Evolutionary conservation across 2,797 vertebrate species (phyloP).

Genomic region (Erithacus rubecula): DNA sequence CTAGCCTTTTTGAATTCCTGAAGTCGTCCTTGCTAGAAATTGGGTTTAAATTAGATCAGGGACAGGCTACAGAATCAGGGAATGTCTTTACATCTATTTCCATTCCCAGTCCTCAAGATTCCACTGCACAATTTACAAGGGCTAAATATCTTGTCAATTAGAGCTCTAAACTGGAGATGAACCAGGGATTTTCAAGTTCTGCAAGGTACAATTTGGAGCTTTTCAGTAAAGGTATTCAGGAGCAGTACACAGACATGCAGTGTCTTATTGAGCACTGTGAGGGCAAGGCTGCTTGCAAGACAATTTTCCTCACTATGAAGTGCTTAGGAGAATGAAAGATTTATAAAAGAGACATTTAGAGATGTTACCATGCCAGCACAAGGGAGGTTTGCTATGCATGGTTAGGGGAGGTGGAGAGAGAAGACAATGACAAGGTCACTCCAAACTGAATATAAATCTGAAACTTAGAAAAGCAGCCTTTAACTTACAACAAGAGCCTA

Average conservation of each 20-base stretch:
- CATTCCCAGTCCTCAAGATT: not conserved
- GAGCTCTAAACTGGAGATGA: not conserved
- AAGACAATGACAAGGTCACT: not conserved
- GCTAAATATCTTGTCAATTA: not conserved
- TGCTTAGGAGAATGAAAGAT: constrained; percentile 10
- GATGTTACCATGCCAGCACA: not conserved
- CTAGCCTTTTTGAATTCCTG: not conserved
- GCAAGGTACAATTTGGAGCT: not conserved
- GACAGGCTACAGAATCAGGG: not conserved
- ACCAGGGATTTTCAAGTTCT: not conserved
- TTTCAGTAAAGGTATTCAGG: not conserved
- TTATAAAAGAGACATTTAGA: constrained; percentile 25
- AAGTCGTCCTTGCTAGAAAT: not conserved
- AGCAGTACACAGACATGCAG: not conserved
- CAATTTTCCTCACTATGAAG: constrained; percentile 25
- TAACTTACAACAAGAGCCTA: not conserved
- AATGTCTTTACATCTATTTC: not conserved
- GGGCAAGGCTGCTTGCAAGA: constrained; percentile 19
- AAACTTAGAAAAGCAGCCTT: not conserved
- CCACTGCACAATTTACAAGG: not conserved
- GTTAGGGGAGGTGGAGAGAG: not conserved
- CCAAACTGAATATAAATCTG: not conserved
- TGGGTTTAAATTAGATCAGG: not conserved
- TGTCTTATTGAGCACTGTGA: not conserved
- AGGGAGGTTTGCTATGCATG: not conserved